Percentiles rank a stretch among this genome's conserved stretches.
Conservation (phyloP, 2,113 vertebrate genomes). For the Ciconia maguari region DNA sequence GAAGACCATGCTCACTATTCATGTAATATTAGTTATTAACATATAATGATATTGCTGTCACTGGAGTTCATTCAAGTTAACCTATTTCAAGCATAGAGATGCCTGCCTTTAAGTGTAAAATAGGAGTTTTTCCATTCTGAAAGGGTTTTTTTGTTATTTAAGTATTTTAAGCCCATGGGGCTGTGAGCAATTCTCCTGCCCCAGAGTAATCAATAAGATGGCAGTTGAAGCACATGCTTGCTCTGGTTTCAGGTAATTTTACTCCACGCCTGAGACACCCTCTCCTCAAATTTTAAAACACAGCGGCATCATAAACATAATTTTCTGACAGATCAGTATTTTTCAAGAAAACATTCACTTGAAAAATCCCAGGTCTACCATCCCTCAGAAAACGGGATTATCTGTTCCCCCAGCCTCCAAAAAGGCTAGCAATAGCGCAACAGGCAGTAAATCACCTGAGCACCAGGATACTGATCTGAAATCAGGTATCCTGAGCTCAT, state of each 20-base stretch:
- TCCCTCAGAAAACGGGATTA: neutral
- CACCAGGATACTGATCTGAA: neutral
- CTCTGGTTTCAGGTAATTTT: neutral
- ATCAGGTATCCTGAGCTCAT: neutral
- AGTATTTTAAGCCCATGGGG: neutral
- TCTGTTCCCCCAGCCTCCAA: neutral
- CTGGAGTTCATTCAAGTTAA: neutral
- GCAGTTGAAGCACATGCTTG: neutral
- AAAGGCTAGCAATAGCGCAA: neutral
- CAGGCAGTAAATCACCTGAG: neutral
- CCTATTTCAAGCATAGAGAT: neutral
- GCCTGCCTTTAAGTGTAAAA: neutral
- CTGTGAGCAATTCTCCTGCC: neutral
- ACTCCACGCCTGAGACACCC: neutral
- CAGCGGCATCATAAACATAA: neutral
- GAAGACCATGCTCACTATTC: neutral
- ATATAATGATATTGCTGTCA: neutral
- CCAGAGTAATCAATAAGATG: neutral
- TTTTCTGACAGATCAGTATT: neutral
- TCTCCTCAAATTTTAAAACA: neutral
- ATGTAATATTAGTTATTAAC: neutral
- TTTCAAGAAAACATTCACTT: neutral
- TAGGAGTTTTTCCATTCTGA: neutral
- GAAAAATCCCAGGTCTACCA: neutral
- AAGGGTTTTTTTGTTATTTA: neutral